Evolutionary conservation across 2,113 vertebrate genomes (phyloP).

Genomic region (Leptodactylus fuscus): DNA sequence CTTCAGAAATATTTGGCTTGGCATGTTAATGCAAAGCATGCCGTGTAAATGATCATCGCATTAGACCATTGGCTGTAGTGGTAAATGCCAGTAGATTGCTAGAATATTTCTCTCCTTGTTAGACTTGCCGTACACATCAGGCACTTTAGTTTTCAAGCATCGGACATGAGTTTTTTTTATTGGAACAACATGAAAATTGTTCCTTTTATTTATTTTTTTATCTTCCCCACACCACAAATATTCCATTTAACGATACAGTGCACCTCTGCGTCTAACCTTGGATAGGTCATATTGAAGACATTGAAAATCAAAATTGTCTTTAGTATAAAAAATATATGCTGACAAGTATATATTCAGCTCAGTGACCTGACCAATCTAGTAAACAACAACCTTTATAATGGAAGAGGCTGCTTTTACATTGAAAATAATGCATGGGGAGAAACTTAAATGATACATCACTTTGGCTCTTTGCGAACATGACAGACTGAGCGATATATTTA

Average conservation of each 20-base stretch:
- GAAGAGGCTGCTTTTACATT: slow-evolving; percentile 58
- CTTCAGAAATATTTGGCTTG: too few relatives aligned
- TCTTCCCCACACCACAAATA: slow-evolving; percentile 1
- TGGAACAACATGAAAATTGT: slow-evolving; percentile 13
- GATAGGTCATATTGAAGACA: slow-evolving; percentile 39
- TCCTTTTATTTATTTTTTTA: slow-evolving; percentile 12
- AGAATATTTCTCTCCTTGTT: background rate
- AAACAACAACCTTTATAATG: slow-evolving; percentile 61
- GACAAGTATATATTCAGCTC: slow-evolving; percentile 56
- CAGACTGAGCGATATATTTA: slow-evolving; percentile 54
- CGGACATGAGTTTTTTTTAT: slow-evolving; percentile 25
- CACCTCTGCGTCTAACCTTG: slow-evolving; percentile 49
- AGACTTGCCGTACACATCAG: background rate
- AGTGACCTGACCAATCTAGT: slow-evolving; percentile 58
- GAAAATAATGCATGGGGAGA: slow-evolving; percentile 54
- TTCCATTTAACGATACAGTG: slow-evolving; percentile 51
- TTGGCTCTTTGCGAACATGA: slow-evolving; percentile 49
- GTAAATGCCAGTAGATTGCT: background rate
- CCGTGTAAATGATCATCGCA: background rate
- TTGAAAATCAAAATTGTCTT: slow-evolving; percentile 50
- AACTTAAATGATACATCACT: slow-evolving; percentile 58
- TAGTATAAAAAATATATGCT: slow-evolving; percentile 59
- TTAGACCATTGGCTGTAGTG: background rate
- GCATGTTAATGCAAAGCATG: background rate
- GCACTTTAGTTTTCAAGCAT: slow-evolving; percentile 1